These are phyloP conservation scores for Sialis lutaria DNA, from an alignment of 2,888 invertebrate species.

Conservation along the genomic window DNA sequence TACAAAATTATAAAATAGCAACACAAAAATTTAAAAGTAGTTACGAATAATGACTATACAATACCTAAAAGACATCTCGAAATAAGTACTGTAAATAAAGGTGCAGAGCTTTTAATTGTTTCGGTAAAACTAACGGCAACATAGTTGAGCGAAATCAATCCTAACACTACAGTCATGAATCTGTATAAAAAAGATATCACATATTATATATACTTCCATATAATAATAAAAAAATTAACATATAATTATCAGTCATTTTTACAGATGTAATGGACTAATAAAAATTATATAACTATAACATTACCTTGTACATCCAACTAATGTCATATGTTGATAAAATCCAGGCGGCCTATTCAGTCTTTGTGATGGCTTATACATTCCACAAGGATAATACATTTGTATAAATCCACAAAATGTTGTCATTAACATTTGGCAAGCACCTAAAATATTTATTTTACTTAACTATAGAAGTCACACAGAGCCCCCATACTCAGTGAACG, in stretches of 20 bases:
- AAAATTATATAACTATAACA: neutral
- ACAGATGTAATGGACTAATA: no score
- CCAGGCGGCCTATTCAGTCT: constrained; percentile 42
- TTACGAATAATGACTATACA: no score
- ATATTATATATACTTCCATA: no score
- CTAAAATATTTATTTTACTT: constrained; percentile 23
- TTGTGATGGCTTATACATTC: constrained; percentile 45
- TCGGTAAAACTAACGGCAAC: constrained; percentile 68
- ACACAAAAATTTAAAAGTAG: constrained; percentile 2
- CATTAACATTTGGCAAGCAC: constrained; percentile 59
- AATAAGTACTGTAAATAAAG: constrained; percentile 60
- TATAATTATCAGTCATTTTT: no score
- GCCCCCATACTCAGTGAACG: no score
- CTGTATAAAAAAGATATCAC: constrained; percentile 23
- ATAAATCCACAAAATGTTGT: constrained; percentile 56
- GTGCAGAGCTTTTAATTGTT: constrained; percentile 65
- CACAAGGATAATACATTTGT: constrained; percentile 56
- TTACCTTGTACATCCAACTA: constrained; percentile 54
- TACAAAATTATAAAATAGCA: constrained; percentile 1
- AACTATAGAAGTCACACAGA: no score
- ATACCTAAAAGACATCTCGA: constrained; percentile 43
- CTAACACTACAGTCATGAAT: constrained; percentile 55
- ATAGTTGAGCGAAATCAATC: constrained; percentile 55
- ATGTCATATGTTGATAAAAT: constrained; percentile 53
- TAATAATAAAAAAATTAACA: no score